Evolutionary conservation across 2,888 invertebrate species (phyloP), one percentile per base, ranked within the genome.

Genomic region (Seira ritae): DNA sequence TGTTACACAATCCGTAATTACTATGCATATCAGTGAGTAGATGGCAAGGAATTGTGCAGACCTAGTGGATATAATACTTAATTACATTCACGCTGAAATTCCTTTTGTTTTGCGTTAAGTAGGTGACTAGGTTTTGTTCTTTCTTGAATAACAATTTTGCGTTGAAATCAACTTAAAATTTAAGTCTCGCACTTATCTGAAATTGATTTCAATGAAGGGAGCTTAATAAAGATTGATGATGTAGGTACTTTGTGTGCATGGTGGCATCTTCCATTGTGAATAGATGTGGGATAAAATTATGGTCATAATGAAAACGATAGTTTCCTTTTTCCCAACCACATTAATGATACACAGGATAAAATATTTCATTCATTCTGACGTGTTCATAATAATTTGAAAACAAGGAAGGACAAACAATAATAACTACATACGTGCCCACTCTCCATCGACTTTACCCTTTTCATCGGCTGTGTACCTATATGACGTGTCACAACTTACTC

Each of bases 321-420:
- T 72, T 79, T 79, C 79, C 79, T 62, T 67, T 79, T 79, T 79
- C 79, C 67, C 79, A 62, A 3, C 12, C 20, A n/a, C 20, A 62
- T 3, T 55, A 55, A 55, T 55, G 55, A 55, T 55, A 8, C 12
- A 12, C 15, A 42, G 17, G 55, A 17, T 55, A 55, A 55, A 55
- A 55, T 55, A 55, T 55, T 50, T 22, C 70, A 37, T 42, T 46
- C 31, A 70, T 46, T 17, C 20, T 22, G 6, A 15, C 37, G 20
- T 20, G 8, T 22, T 19, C 22, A 20, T 3, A 66, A 67, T 17
- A 55, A 55, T 55, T 55, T 55, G 15, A 67, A n/a, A 31, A 37
- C 46, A 70, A 70, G 70, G 70, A 70, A 70, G 70, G 70, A 70
- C 70, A 70, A 70, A 70, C 31, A 31, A 31, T 46, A 20, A 42